These are phyloP conservation scores for Dipodomys spectabilis DNA, from an alignment of 2,113 vertebrate genomes.

Conservation along the genomic window DNA sequence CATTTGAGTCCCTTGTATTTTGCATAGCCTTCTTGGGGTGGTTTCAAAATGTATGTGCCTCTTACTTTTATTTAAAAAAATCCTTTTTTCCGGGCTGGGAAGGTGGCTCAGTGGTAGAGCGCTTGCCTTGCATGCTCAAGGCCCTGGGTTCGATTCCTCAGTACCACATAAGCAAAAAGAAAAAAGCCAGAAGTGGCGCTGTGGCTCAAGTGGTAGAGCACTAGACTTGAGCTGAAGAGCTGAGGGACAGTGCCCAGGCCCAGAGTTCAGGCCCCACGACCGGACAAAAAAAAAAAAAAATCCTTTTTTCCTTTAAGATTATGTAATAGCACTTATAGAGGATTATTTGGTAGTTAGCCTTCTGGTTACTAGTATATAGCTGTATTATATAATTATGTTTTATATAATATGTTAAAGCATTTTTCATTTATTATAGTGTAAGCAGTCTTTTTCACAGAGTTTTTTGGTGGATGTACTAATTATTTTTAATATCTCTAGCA, in stretches of 20 bases:
- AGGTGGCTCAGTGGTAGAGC: too few species aligned
- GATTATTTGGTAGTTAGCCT: conserved; percentile 14
- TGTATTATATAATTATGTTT: conserved; percentile 6
- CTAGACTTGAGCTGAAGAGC: too few species aligned
- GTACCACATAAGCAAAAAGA: too few species aligned
- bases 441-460: neutral
- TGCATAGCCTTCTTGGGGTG: conserved; percentile 12
- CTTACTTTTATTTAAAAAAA: neutral
- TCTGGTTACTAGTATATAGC: neutral
- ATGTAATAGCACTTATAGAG: neutral
- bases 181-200: too few species aligned
- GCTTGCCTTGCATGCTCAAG: too few species aligned
- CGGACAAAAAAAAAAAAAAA: too few species aligned
- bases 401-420: neutral
- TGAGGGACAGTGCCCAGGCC: too few species aligned
- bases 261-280: too few species aligned
- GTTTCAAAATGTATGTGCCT: neutral
- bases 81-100: too few species aligned
- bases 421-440: neutral
- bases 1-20: neutral
- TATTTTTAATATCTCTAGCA: neutral
- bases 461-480: too few species aligned
- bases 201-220: too few species aligned
- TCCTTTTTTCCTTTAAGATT: neutral
- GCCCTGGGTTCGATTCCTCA: too few species aligned